Base-by-base conservation (phyloP, 2,888 invertebrate genomes). In the Tachina lurida region DNA sequence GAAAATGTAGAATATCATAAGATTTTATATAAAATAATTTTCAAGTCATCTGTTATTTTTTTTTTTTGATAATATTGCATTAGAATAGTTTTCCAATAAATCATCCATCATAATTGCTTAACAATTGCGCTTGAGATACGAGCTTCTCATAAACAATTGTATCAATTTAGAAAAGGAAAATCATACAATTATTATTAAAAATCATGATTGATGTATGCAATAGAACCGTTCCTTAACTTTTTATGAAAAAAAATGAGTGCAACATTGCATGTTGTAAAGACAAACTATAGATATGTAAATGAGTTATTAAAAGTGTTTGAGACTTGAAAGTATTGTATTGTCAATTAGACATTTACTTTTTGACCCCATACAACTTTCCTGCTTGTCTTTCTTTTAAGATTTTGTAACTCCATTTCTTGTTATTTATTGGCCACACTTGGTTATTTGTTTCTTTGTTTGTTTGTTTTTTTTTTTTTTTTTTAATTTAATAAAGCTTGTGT, bases 381-480 rank as follows among this genome's bases (percentile, higher is more conserved):
- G 12, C 15, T 58, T 77, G 39, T 58, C 15, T 58, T 22, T 31
- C 7, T 4, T 13, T 58, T 31, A 2, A 58, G 19, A 12, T 12
- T 22, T 19, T 12, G 5, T 56, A 22, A 45, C 54, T n/a, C 22
- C 4, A 15, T 75, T 43, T 39, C 10, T 2, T 49, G 17, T 47
- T 13, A 47, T 60, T 71, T 71, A 9, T 17, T 12, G 52, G 22
- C 43, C 15, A 31, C 31, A 31, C 31, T 31, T 31, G 7, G 31
- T 7, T 31, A 31, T 31, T 31, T 7, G 31, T 75, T 63, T 22
- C 10, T 39, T 70, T 15, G 5, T 63, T 10, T 49, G 5, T 17
- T 13, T 73, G 0, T 74, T 45, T 58, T 75, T 67, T 58, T 52
- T 52, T 74, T 65, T 67, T 74, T 80, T 81, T 60, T 60, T 60